A percentile compares a stretch with the other conserved stretches of the same genome.
phyloP scores from a whole-genome alignment of 2,113 vertebrate species.

The Mastomys natalensis region DNA sequence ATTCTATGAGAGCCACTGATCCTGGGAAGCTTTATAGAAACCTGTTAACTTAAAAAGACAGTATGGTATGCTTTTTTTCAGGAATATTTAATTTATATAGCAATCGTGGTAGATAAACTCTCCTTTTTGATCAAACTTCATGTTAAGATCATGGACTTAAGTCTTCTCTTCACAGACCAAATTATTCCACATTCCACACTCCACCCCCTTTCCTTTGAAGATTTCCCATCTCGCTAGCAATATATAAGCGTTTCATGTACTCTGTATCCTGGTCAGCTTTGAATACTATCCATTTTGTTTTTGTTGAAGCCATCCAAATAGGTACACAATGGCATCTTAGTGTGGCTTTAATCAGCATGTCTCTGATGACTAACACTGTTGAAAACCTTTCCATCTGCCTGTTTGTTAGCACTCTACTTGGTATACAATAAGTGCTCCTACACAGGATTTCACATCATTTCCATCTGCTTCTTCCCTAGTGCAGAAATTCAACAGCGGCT shows the following conservation, averaged over 20 bases:
- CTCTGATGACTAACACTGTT: slow-evolving; percentile 1
- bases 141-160: slow-evolving; percentile 8
- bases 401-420: slow-evolving; percentile 17
- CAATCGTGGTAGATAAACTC: not conserved
- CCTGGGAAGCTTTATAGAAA: slow-evolving; percentile 47
- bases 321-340: not conserved
- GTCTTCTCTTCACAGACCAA: slow-evolving; percentile 24
- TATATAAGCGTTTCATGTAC: not conserved
- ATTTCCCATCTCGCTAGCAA: slow-evolving; percentile 24
- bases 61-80: not conserved
- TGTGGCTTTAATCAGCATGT: slow-evolving; percentile 52
- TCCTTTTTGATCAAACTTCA: slow-evolving; percentile 32
- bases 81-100: slow-evolving; percentile 33
- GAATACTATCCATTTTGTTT: slow-evolving; percentile 2
- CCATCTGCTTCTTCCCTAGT: slow-evolving; percentile 11
- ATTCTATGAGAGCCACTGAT: slow-evolving; percentile 34
- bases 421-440: not conserved
- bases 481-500: not conserved
- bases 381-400: slow-evolving; percentile 23
- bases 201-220: not conserved
- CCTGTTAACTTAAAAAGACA: not conserved
- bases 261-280: not conserved
- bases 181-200: not conserved
- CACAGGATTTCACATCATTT: slow-evolving; percentile 51
- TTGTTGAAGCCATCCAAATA: slow-evolving; percentile 15